Evolutionary conservation across 1,140 invertebrate species (phyloP).

Genomic region (Drosophila cardini): DNA sequence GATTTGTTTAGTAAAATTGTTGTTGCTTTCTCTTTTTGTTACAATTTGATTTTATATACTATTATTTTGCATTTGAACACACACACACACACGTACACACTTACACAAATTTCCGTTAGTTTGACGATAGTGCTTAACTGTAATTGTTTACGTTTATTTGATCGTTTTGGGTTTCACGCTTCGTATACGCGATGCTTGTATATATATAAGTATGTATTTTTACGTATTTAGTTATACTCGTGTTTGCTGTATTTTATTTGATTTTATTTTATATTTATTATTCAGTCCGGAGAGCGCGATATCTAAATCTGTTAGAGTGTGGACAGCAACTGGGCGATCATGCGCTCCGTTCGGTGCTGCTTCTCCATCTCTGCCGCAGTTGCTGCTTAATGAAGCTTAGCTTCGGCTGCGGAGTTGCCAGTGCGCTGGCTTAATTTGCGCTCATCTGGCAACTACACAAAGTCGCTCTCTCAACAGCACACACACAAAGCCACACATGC

Average conservation of each 20-base stretch:
- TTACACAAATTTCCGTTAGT: slow-evolving; percentile 51
- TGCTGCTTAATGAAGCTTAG: slow-evolving; percentile 72
- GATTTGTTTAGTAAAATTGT: slow-evolving; percentile 22
- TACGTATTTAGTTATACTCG: slow-evolving; percentile 34
- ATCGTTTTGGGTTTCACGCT: slow-evolving; percentile 70
- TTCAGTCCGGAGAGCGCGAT: slow-evolving; percentile 50
- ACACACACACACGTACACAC: slow-evolving; percentile 15
- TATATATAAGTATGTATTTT: slow-evolving; percentile 20
- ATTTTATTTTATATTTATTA: slow-evolving; percentile 45
- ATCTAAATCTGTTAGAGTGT: slow-evolving; percentile 75
- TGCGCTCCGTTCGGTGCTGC: slow-evolving; percentile 50
- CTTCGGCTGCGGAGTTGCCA: slow-evolving; percentile 64
- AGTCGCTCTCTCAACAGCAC: slow-evolving; percentile 21
- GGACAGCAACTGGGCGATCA: slow-evolving; percentile 70
- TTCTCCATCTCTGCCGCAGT: slow-evolving; percentile 21
- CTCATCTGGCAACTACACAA: slow-evolving; percentile 55
- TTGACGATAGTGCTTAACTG: slow-evolving; percentile 36
- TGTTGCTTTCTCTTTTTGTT: slow-evolving; percentile 49
- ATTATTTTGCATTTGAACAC: slow-evolving; percentile 36
- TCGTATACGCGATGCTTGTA: slow-evolving; percentile 75
- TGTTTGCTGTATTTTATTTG: slow-evolving; percentile 36
- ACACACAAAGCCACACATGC: slow-evolving; percentile 17
- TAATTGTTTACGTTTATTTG: slow-evolving; percentile 57
- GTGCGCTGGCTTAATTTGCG: slow-evolving; percentile 26
- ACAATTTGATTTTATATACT: slow-evolving; percentile 3